These are phyloP conservation scores for Nebria ingens DNA, from an alignment of 1,140 invertebrate genomes.

Conservation along the genomic window DNA sequence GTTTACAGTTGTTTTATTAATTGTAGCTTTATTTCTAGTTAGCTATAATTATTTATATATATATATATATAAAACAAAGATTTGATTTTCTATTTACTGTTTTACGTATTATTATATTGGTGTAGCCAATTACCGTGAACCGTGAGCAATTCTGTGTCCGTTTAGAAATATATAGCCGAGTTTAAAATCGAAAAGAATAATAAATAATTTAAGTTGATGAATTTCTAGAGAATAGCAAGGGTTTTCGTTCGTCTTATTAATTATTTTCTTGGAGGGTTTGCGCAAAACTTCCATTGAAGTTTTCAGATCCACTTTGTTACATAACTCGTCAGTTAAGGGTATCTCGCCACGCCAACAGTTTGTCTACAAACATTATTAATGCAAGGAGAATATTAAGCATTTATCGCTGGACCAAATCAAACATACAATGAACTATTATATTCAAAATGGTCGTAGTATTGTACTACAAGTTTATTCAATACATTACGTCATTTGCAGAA, in stretches of 20 bases:
- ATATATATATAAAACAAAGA: not conserved
- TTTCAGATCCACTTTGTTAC: no score
- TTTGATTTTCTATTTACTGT: no score
- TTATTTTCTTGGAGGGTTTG: no score
- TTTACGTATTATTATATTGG: no score
- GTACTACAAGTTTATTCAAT: constrained; percentile 1
- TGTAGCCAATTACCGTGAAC: no score
- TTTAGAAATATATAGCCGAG: no score
- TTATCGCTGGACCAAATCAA: constrained; percentile 8
- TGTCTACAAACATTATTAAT: constrained; percentile 1
- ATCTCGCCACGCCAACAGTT: not conserved
- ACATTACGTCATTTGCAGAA: constrained; percentile 1
- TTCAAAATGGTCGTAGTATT: constrained; percentile 1
- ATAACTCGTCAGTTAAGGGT: not conserved
- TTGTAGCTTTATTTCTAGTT: not conserved
- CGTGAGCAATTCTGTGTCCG: no score
- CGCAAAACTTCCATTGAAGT: no score
- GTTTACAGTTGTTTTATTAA: not conserved
- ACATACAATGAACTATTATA: constrained; percentile 8
- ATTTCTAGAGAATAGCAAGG: no score
- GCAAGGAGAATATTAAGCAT: not conserved
- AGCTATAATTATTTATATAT: not conserved
- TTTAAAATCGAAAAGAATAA: no score
- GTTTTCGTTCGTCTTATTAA: no score
- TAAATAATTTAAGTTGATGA: no score